Percentiles rank a stretch among this genome's conserved stretches.
Conservation (phyloP, 2,113 vertebrate genomes). For the Oceanites oceanicus region DNA sequence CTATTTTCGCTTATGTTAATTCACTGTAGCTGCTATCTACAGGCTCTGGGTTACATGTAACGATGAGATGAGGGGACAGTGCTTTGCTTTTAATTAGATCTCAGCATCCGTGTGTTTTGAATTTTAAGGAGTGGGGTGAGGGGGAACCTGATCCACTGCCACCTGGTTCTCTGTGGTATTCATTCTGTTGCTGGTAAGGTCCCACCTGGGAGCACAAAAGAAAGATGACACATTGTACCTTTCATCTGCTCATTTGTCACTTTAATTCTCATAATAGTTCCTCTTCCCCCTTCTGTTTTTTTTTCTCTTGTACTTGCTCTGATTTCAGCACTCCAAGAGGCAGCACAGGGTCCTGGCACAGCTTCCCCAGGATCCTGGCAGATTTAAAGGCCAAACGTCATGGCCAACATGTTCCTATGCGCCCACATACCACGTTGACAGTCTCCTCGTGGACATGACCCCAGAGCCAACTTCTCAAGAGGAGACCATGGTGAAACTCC, state of each 20-base stretch:
- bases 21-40: background rate
- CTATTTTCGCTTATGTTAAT: background rate
- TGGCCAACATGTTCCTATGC: background rate
- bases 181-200: background rate
- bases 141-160: background rate
- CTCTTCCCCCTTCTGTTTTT: background rate
- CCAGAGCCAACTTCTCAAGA: background rate
- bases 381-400: background rate
- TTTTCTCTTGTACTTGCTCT: background rate
- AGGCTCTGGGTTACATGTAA: background rate
- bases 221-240: background rate
- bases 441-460: background rate
- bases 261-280: background rate
- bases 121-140: background rate
- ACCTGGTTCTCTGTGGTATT: background rate
- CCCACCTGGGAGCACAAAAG: background rate
- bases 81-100: background rate
- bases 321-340: background rate
- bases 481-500: background rate
- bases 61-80: background rate
- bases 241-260: background rate
- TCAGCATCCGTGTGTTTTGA: background rate
- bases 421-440: rapidly evolving
- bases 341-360: background rate
- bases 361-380: background rate